Evolutionary conservation across 2,113 vertebrate species (phyloP).

Genomic region (Catagonus wagneri): DNA sequence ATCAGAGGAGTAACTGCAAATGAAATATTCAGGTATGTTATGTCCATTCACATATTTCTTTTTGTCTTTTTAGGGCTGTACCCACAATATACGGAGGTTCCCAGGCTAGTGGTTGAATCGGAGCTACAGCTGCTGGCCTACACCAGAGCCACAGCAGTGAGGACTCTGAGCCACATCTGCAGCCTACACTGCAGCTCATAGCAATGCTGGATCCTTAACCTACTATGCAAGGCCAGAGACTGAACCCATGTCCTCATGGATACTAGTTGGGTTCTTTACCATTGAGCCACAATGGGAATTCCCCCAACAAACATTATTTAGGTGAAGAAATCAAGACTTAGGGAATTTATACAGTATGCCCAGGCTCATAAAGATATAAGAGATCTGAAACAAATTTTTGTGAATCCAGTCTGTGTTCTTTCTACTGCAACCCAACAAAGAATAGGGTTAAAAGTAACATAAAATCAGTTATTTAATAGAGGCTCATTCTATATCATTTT

Average conservation of each 20-base stretch:
- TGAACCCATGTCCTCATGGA: too few species aligned
- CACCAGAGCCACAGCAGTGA: too few species aligned
- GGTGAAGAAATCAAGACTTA: slow-evolving; percentile 15
- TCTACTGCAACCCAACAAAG: background rate
- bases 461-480: slow-evolving; percentile 22
- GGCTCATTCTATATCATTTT: slow-evolving; percentile 3
- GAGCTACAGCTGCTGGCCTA: too few species aligned
- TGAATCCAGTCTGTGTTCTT: slow-evolving; percentile 1
- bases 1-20: background rate
- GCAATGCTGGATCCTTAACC: too few species aligned
- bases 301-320: slow-evolving; percentile 7
- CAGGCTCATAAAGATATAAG: background rate
- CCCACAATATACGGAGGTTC: too few species aligned
- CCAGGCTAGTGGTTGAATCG: too few species aligned
- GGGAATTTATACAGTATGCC: background rate
- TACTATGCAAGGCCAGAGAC: too few species aligned
- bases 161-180: too few species aligned
- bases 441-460: background rate
- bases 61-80: too few species aligned
- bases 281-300: too few species aligned
- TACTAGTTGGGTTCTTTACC: too few species aligned
- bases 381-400: slow-evolving; percentile 5
- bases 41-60: background rate
- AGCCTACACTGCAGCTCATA: too few species aligned
- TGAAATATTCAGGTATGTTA: background rate